Evolutionary conservation across 1,140 invertebrate species (phyloP), one percentile per base, ranked within the genome.

Genomic region (Drosophila pectinifera): DNA sequence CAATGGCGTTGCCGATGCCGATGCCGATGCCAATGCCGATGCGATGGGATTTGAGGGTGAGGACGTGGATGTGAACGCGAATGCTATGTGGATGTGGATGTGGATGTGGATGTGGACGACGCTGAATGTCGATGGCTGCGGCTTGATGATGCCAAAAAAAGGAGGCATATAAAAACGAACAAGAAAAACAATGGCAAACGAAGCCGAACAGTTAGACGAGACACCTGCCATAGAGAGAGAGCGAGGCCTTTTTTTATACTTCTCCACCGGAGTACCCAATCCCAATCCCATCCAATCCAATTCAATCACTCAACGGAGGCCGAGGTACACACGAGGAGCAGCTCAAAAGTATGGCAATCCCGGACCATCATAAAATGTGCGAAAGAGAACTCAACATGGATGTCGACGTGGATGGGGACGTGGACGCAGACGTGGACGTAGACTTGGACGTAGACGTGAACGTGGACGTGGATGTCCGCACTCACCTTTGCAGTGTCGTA

Each of bases 311-410:
- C 81, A 85, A 57, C 81, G 26, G 54, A 53, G 64, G 36, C 58
- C 53, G 11, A 63, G 39, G 43, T 46, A 73, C 26, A 65, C 39
- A 80, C 20, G 61, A 45, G 28, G 48, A 77, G 43, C 55, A 55
- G 67, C 61, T 78, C 49, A 68, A 82, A 83, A 83, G 79, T 82
- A 81, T 81, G 79, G 80, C 81, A 85, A 86, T 85, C 68, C 69
- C 59, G 59, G 53, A 67, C 55, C 81, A 85, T 84, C 81, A 84
- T 84, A 84, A 84, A 84, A 85, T 80, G 81, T 84, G 77, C 81
- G 77, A 84, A 80, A 57, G 49, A 61, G 83, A 74, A 61, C 54
- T 62, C 59, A 61, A 61, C 59, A 10, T 59, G 59, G 24, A 58
- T 18, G 16, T 28, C 24, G 22, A 6, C 14, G 24, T 28, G 41